Base-by-base conservation (phyloP, 1,140 invertebrate genomes). In the Drosophila malerkotliana region DNA sequence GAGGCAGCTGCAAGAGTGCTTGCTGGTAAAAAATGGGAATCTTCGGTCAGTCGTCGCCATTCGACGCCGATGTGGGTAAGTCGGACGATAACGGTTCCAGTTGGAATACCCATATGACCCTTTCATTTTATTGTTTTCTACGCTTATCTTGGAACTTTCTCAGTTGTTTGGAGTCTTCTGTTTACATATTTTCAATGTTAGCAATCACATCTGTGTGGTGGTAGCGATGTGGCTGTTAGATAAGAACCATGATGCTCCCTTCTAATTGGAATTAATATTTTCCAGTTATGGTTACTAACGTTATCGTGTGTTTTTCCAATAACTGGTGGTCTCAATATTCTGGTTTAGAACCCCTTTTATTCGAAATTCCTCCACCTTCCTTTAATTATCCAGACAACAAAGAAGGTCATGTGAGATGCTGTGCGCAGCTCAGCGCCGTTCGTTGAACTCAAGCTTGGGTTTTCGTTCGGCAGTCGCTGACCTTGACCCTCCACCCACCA, bases 61-160 rank as follows among this genome's bases (percentile, higher is more conserved):
- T 96, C 84, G 95, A 96, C 90, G 92, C 93, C 90, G 95, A 95
- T 92, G 95, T 96, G 77, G 95, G 95, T 96, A 93, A 92, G 94
- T 88, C 8, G 21, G 24, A 24, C 24, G 28, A 47, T 30, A 37
- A 28, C 12, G 12, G 4, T 51, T 59, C 52, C 59, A 57, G 39
- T 52, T 57, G 47, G 52, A 64, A 15, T 49, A 10, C 37, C 15
- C 2, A 14, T n/a, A 1, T 10, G 45, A 26, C 55, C 34, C 18
- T 4, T 68, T 56, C 30, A 34, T 54, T 55, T 47, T 18, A 41
- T 37, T 44, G 37, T 39, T 44, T 54, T 54, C 28, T 21, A 56
- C 44, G 55, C 26, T 58, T 60, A 59, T 75, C 53, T 62, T 12
- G 24, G 9, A 44, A 37, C 10, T 44, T 44, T 44, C 41, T 44